Conservation (phyloP, 2,113 vertebrate genomes). For the Chloebia gouldiae region DNA sequence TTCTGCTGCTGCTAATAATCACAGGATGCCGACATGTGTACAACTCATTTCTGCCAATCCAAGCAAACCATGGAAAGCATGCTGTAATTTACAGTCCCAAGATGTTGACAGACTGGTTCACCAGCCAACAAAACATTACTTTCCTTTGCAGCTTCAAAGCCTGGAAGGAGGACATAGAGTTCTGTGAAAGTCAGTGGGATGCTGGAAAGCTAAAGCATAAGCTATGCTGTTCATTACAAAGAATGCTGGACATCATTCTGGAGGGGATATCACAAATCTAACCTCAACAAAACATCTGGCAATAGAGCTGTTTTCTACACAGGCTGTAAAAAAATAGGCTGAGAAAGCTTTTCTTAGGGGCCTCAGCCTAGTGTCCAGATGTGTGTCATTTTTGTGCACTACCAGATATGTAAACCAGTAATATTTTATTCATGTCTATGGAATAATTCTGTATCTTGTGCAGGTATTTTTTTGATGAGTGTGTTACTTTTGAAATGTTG, state of each 20-base stretch:
- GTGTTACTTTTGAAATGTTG: neutral
- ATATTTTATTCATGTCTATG: neutral
- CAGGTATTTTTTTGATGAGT: neutral
- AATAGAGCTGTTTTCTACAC: neutral
- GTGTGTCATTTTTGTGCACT: neutral
- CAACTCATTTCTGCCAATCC: conserved; percentile 34
- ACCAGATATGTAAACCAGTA: neutral
- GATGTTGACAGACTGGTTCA: conserved; percentile 48
- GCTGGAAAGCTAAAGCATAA: conserved; percentile 28
- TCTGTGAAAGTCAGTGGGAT: conserved; percentile 53
- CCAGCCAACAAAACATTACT: conserved; percentile 51
- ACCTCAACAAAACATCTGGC: conserved; percentile 31
- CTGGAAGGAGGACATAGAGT: conserved; percentile 15
- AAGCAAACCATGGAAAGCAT: conserved; percentile 39
- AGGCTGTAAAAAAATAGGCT: neutral
- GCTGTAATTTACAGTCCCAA: conserved; percentile 24
- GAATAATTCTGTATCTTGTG: neutral
- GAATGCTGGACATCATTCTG: conserved; percentile 11
- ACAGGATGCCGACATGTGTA: conserved; percentile 26
- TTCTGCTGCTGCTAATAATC: conserved; percentile 41
- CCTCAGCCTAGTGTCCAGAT: neutral
- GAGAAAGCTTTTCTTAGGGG: conserved; percentile 18
- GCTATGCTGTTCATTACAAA: neutral
- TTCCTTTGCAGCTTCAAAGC: conserved; percentile 46
- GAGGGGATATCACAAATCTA: conserved; percentile 24